Conservation (phyloP, 64 coral and sea anemone species). For the Trachythela sp. region DNA sequence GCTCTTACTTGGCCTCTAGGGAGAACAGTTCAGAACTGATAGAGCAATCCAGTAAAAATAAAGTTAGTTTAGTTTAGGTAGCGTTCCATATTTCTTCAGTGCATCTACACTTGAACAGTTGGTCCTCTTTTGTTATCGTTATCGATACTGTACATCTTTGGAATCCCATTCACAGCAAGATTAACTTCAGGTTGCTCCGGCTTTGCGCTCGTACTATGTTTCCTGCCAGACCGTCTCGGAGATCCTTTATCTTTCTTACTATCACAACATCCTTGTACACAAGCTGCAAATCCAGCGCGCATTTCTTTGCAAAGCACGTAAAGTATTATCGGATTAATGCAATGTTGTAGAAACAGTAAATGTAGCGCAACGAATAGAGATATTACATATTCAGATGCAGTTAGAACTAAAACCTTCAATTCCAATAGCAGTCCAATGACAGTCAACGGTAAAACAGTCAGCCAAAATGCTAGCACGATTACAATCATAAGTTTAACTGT, state of each 20-base stretch:
- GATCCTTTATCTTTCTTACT: background rate
- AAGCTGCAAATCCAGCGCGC: background rate
- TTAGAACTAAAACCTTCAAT: constrained; percentile 26
- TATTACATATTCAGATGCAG: background rate
- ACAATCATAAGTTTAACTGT: constrained; percentile 77
- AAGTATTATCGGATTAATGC: background rate
- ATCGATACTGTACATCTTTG: background rate
- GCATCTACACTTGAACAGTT: background rate
- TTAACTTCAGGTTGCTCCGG: background rate
- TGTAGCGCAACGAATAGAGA: background rate
- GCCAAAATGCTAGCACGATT: constrained; percentile 75
- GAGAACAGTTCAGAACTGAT: no score
- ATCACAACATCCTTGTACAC: background rate
- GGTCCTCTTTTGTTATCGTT: background rate
- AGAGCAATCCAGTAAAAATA: no score
- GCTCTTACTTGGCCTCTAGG: no score
- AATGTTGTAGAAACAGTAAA: background rate
- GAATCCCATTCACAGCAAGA: background rate
- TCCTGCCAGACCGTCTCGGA: background rate
- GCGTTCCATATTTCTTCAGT: background rate
- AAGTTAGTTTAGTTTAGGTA: no score
- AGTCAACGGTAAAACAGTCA: constrained; percentile 71
- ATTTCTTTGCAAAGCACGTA: background rate
- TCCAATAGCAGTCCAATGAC: constrained; percentile 66
- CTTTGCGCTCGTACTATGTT: background rate